Evolutionary conservation across 1,140 invertebrate species (phyloP).

Genomic region (Diorhabda carinulata): DNA sequence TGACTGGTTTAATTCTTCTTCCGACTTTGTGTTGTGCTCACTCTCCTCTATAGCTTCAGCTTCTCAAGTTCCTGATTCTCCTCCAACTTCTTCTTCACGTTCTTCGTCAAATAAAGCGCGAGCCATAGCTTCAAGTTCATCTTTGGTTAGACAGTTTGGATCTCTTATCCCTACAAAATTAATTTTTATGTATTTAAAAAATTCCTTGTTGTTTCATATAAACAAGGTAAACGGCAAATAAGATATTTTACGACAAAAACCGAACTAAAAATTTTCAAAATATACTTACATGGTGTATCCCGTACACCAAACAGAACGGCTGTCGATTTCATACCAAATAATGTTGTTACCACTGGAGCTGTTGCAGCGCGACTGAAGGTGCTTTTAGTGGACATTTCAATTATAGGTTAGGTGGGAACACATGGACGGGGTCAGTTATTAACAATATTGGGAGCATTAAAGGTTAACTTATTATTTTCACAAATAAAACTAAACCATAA

Average conservation of each 20-base stretch:
- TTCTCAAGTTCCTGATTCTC: conserved; percentile 5
- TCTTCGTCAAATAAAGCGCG: conserved; percentile 8
- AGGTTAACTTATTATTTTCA: too few relatives aligned
- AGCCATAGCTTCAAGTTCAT: conserved; percentile 14
- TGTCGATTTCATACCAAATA: background rate
- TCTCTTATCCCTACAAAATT: conserved; percentile 7
- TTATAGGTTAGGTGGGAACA: background rate
- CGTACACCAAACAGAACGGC: background rate
- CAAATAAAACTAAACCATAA: too few relatives aligned
- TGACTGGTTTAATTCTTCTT: conserved; percentile 5
- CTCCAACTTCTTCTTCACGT: conserved; percentile 9
- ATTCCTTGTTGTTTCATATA: background rate
- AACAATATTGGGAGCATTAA: too few relatives aligned
- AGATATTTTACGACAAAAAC: background rate
- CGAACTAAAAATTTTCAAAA: background rate
- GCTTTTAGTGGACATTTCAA: background rate
- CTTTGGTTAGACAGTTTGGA: conserved; percentile 9
- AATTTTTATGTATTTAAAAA: conserved; percentile 4
- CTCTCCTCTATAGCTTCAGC: background rate
- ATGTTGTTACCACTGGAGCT: background rate
- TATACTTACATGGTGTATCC: conserved; percentile 2
- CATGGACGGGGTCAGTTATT: too few relatives aligned
- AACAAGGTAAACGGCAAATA: background rate
- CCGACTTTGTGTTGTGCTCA: background rate
- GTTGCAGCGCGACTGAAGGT: background rate